Evolutionary conservation across 2,113 vertebrate species (phyloP), one percentile per base, ranked within the genome.

Genomic region (Rhinolophus ferrumequinum): DNA sequence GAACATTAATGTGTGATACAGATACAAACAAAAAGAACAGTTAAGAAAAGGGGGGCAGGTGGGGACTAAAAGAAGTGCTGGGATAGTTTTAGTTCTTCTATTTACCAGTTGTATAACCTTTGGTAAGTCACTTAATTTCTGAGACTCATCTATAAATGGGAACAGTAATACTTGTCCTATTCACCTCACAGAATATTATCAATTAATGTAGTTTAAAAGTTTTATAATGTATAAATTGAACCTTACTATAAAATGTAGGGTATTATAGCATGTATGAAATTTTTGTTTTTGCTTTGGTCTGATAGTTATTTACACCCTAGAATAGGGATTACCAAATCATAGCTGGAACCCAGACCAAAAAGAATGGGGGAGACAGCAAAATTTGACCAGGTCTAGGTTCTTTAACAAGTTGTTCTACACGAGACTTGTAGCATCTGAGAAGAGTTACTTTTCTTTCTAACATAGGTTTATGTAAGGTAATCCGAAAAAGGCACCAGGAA

Each of bases 401-500:
- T 93, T 93, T 90, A 60, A 73, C 58, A 88, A 91, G 60, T 50
- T 93, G 38, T 86, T 90, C 79, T 69, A 73, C 50, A 70, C 77
- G 44, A 93, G 73, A 67, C 81, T 94, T 84, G 26, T 9, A 84
- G 67, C 50, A 75, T 88, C 77, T 94, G 21, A 93, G 47, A 60
- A 70, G 47, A 94, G 56, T 80, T 64, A 41, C 26, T 44, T 95
- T 93, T 83, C 77, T 30, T 69, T 86, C 82, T 94, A 83, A 83
- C n/a, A 94, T 1, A 94, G 69, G 47, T 97, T 98, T 96, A 75
- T 75, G 76, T 84, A 80, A 15, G 82, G 33, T 73, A 94, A 97
- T 90, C 56, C 91, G 75, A 96, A 96, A 96, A 83, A 10, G 9
- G 82, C n/a, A 89, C n/a, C 38, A 60, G 83, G 41, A 96, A 79